Evolutionary conservation across 2,113 vertebrate species (phyloP).

Genomic region (Garra rufa): DNA sequence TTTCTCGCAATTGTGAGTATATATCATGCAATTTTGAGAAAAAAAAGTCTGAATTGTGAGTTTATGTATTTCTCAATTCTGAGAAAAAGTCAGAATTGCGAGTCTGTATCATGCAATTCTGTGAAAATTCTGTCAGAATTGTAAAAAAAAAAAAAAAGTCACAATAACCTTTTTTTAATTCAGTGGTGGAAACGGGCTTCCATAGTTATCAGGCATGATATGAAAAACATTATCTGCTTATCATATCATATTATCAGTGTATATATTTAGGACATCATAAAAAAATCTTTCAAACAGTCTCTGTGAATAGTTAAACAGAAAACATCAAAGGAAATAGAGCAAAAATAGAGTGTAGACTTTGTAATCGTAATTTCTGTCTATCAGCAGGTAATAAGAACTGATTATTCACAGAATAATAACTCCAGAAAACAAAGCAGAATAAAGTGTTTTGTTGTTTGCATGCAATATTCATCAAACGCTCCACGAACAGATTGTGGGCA

Average conservation of each 20-base stretch:
- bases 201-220: background rate
- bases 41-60: too few relatives aligned
- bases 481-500: background rate
- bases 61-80: too few relatives aligned
- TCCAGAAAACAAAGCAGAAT: background rate
- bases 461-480: background rate
- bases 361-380: background rate
- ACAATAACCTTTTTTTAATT: too few relatives aligned
- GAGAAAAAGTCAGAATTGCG: too few relatives aligned
- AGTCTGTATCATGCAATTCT: too few relatives aligned
- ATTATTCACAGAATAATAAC: background rate
- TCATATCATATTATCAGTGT: background rate
- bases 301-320: background rate
- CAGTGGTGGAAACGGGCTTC: too few relatives aligned
- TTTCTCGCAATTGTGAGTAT: too few relatives aligned
- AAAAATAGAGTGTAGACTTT: background rate
- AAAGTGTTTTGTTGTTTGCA: background rate
- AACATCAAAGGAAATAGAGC: background rate
- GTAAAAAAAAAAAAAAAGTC: too few relatives aligned
- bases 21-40: too few relatives aligned
- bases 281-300: background rate
- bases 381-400: background rate
- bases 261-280: background rate
- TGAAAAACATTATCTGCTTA: background rate
- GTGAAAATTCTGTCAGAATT: too few relatives aligned